Evolutionary conservation across 2,113 vertebrate species (phyloP).

Genomic region (Lethenteron reissneri): DNA sequence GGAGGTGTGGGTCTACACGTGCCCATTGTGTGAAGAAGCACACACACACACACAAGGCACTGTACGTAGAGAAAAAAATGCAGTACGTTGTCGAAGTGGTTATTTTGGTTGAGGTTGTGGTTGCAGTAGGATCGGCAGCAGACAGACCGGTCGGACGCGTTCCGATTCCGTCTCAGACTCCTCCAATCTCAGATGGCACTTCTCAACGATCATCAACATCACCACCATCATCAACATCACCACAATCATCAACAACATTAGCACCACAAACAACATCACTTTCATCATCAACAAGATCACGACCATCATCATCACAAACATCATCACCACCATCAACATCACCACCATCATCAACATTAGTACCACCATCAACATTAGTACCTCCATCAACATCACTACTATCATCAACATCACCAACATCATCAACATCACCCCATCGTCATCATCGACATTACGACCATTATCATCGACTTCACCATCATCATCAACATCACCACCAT

Average conservation of each 20-base stretch:
- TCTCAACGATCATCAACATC: too few relatives aligned
- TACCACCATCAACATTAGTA: neutral
- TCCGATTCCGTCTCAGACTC: too few relatives aligned
- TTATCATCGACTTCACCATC: neutral
- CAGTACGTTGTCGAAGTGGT: too few relatives aligned
- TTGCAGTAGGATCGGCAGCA: too few relatives aligned
- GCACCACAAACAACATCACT: neutral
- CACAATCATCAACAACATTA: neutral
- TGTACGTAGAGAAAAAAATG: too few relatives aligned
- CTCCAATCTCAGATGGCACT: too few relatives aligned
- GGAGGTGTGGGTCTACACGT: too few relatives aligned
- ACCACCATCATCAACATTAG: neutral
- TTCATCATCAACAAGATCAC: neutral
- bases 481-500: neutral
- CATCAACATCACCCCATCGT: neutral
- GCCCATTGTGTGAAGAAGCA: too few relatives aligned
- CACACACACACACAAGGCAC: too few relatives aligned
- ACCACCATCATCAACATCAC: neutral
- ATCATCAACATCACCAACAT: slow-evolving; percentile 1
- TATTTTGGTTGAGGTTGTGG: too few relatives aligned
- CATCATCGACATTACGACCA: neutral
- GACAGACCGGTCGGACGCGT: too few relatives aligned
- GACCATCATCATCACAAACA: neutral
- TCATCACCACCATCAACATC: neutral
- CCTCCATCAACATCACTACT: neutral